These are phyloP conservation scores for Drosophila quadrilineata DNA, from an alignment of 1,140 invertebrate genomes.

Conservation along the genomic window DNA sequence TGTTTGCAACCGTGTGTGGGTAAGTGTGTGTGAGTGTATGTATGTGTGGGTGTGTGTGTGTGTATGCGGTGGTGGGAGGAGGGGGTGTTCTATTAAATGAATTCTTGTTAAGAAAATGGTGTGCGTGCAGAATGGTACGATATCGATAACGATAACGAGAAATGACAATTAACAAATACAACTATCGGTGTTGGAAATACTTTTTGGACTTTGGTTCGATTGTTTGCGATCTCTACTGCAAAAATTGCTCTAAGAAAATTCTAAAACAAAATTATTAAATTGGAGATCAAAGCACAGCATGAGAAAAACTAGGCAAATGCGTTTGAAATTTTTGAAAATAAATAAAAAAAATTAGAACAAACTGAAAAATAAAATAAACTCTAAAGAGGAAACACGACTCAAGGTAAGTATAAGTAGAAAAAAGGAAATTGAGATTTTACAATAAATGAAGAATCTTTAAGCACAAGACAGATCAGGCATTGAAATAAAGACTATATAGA, in stretches of 20 bases:
- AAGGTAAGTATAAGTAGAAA: too few species aligned
- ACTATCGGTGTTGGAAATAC: conserved; percentile 24
- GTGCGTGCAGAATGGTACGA: conserved; percentile 41
- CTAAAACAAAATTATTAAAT: conserved; percentile 6
- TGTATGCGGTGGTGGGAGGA: conserved; percentile 8
- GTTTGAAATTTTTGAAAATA: not conserved
- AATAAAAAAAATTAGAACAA: not conserved
- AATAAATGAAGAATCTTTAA: too few species aligned
- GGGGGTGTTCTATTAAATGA: conserved; percentile 4
- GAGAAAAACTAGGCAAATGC: conserved; percentile 28
- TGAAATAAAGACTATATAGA: too few species aligned
- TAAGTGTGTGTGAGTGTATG: too few species aligned
- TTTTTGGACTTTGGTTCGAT: conserved; percentile 2
- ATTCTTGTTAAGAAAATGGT: not conserved
- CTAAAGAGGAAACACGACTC: too few species aligned
- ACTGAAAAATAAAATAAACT: conserved; percentile 4
- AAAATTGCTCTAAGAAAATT: conserved; percentile 13
- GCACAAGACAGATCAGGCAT: too few species aligned
- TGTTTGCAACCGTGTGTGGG: too few species aligned
- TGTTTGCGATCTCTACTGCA: conserved; percentile 20
- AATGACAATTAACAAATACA: conserved; percentile 36
- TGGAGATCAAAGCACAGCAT: conserved; percentile 29
- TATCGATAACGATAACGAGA: conserved; percentile 35
- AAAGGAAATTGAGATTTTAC: too few species aligned
- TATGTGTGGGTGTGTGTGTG: not conserved